phyloP scores from a whole-genome alignment of 2,888 invertebrate species.

The Ashinkailepas kermadecensis region DNA sequence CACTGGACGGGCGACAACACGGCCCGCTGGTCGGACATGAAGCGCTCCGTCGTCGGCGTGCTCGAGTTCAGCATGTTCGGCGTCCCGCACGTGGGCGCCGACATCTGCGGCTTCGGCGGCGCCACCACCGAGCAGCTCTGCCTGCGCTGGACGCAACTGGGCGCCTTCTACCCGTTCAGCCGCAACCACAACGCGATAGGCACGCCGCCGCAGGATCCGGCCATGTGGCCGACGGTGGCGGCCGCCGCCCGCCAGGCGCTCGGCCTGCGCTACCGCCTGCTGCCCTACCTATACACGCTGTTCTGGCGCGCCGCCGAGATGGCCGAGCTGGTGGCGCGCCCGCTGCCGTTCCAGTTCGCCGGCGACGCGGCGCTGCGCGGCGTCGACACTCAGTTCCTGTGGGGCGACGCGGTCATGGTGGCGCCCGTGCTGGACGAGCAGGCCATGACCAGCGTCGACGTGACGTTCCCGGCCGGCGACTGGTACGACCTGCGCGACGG shows the following conservation, averaged over 20 bases:
- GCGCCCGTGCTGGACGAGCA: slow-evolving; percentile 36
- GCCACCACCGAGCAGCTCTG: slow-evolving; percentile 44
- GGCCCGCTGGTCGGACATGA: slow-evolving; percentile 29
- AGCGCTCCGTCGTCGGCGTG: slow-evolving; percentile 43
- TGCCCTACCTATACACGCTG: slow-evolving; percentile 47
- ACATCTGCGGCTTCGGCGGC: slow-evolving; percentile 46
- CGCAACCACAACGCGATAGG: slow-evolving; percentile 32
- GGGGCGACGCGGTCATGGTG: slow-evolving; percentile 44
- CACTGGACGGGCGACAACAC: slow-evolving; percentile 72
- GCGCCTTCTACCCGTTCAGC: slow-evolving; percentile 45
- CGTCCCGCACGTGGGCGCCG: slow-evolving; percentile 69
- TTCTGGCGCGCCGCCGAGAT: slow-evolving; percentile 40
- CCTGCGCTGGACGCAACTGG: slow-evolving; percentile 45
- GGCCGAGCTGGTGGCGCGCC: slow-evolving; percentile 42
- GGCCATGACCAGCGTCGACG: slow-evolving; percentile 38
- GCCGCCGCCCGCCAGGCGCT: slow-evolving; percentile 34
- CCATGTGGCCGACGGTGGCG: slow-evolving; percentile 32
- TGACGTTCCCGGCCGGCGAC: slow-evolving; percentile 38
- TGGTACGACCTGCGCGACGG: slow-evolving; percentile 36
- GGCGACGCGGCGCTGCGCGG: slow-evolving; percentile 36
- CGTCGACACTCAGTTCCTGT: slow-evolving; percentile 40
- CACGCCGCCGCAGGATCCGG: slow-evolving; percentile 30
- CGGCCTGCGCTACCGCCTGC: slow-evolving; percentile 42
- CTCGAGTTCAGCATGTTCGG: slow-evolving; percentile 69
- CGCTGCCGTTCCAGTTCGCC: slow-evolving; percentile 39